Base-by-base conservation (phyloP, 2,888 invertebrate genomes). In the Mythimna lalbum region DNA sequence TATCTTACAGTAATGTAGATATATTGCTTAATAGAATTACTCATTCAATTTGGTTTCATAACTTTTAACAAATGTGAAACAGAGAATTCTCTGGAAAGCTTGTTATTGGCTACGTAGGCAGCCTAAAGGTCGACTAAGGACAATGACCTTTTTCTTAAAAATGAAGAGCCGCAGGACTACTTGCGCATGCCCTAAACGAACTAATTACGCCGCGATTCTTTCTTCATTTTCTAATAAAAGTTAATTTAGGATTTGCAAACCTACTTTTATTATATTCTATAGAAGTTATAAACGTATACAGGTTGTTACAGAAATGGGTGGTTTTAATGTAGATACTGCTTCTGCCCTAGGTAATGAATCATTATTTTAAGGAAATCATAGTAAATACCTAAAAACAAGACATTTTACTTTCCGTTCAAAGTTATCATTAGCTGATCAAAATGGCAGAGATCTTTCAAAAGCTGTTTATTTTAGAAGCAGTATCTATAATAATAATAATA, bases 161-260 rank as follows among this genome's bases (percentile, higher is more conserved):
- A 66, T 69, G 12, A 62, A 69, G 52, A 56, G 55, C 47, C 47
- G 52, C 39, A 21, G n/a, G 66, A 64, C 62, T 69, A 60, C 53
- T 72, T 64, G 57, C 39, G 63, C 57, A 62, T 12, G 52, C 52
- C 52, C 60, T 59, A 77, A 70, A 61, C 50, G 43, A 73, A 65
- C 60, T 66, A 68, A 80, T 78, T 70, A 69, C n/a, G 52, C 14
- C 23, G 31, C 39, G 63, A 63, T 67, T 59, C 49, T 69, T 73
- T 69, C 23, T 55, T 39, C 14, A 59, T 59, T 71, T 76, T 57
- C 31, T 50, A 23, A 68, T 68, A 27, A 66, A 65, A 43, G 33
- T 73, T 57, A 61, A 63, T 63, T 71, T 62, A 47, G 5, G 7
- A 49, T 50, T 56, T n/a, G 47, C 14, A 21, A 56, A 69, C 19